Percentiles rank a stretch among this genome's conserved stretches.
phyloP scores from a whole-genome alignment of 2,113 vertebrate genomes.

The Pteropus alecto region DNA sequence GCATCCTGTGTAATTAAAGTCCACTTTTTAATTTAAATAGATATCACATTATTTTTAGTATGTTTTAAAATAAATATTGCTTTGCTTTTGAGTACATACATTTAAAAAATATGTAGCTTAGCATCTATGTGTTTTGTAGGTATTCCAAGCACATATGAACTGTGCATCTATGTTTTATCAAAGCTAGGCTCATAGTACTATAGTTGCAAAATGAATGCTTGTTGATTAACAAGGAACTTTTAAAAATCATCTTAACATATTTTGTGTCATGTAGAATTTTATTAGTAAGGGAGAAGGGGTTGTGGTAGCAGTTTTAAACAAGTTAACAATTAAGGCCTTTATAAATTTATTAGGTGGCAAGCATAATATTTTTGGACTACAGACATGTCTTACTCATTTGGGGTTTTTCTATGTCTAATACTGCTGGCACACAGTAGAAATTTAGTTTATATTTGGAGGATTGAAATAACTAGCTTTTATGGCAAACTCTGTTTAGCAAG shows the following conservation, averaged over 20 bases:
- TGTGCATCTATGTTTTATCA: background rate
- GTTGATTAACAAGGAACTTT: background rate
- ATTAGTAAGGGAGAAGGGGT: background rate
- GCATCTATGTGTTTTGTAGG: background rate
- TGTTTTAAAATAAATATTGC: conserved; percentile 24
- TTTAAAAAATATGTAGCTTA: background rate
- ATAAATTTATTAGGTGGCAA: background rate
- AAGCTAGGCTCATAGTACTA: background rate
- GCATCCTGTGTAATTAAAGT: background rate
- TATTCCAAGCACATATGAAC: background rate
- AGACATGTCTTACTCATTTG: background rate
- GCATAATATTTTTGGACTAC: background rate
- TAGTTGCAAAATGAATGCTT: background rate
- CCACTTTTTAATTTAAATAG: conserved; percentile 7
- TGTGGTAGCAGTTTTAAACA: background rate
- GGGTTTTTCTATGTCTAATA: background rate
- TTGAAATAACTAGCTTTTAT: background rate
- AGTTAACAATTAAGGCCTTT: background rate
- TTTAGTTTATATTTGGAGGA: background rate
- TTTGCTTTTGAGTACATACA: background rate
- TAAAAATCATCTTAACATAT: background rate
- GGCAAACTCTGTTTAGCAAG: background rate
- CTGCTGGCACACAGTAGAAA: background rate
- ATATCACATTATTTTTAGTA: background rate
- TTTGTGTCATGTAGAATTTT: background rate